These are phyloP conservation scores for Caenorhabditis sp. DNA, from an alignment of 2,888 invertebrate genomes.

Conservation along the genomic window DNA sequence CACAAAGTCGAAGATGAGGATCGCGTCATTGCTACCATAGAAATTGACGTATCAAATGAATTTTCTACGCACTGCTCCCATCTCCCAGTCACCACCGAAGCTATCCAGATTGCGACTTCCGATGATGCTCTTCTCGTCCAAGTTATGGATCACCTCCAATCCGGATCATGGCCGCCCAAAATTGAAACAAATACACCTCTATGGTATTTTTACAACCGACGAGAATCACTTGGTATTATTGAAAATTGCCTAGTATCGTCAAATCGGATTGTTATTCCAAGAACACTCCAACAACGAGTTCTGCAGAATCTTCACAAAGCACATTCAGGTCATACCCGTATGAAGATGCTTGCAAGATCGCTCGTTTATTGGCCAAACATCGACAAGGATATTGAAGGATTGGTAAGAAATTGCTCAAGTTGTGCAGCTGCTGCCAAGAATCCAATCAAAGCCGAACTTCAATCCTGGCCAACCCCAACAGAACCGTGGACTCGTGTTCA, in stretches of 20 bases:
- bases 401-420: no score
- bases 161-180: neutral
- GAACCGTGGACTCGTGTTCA: no score
- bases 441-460: no score
- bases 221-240: neutral
- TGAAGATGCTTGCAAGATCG: neutral
- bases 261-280: neutral
- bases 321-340: neutral
- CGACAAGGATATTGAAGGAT: no score
- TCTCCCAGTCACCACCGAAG: slow-evolving; percentile 4
- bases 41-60: slow-evolving; percentile 5
- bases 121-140: slow-evolving; percentile 4
- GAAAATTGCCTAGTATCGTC: neutral
- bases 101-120: neutral
- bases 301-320: slow-evolving; percentile 1
- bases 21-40: slow-evolving; percentile 8
- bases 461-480: no score
- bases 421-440: no score
- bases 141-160: neutral
- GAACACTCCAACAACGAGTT: neutral
- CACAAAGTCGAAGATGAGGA: slow-evolving; percentile 11
- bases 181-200: neutral
- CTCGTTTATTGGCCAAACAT: no score
- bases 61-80: neutral
- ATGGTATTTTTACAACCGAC: neutral